Evolutionary conservation across 2,888 invertebrate genomes (phyloP).

Genomic region (Brenthis ino): DNA sequence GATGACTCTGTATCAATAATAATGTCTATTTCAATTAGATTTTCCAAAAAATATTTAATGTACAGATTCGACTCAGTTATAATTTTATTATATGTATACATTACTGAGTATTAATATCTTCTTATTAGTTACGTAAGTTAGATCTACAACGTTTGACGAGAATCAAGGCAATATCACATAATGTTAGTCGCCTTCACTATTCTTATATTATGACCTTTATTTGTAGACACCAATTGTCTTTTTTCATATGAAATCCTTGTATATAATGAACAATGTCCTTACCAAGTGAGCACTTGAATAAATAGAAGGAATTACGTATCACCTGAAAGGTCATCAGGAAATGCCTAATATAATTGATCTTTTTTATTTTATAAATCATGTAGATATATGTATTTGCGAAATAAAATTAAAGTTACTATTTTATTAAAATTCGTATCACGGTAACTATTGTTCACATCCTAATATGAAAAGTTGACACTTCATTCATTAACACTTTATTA

Average conservation of each 20-base stretch:
- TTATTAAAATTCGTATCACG: conserved; percentile 36
- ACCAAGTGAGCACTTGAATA: conserved; percentile 64
- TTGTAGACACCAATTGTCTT: conserved; percentile 67
- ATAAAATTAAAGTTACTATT: not conserved
- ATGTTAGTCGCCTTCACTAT: conserved; percentile 58
- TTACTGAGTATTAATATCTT: conserved; percentile 20
- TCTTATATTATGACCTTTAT: conserved; percentile 61
- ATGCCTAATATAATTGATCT: conserved; percentile 16
- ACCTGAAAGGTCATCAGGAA: conserved; percentile 39
- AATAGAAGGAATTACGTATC: conserved; percentile 45
- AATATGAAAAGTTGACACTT: conserved; percentile 36
- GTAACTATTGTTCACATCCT: conserved; percentile 33
- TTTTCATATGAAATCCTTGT: conserved; percentile 71
- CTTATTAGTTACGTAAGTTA: conserved; percentile 23
- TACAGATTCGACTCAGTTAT: too few species aligned
- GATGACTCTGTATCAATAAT: too few species aligned
- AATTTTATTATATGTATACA: too few species aligned
- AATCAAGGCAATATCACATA: conserved; percentile 64
- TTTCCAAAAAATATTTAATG: too few species aligned
- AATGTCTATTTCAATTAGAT: too few species aligned
- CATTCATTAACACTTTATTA: conserved; percentile 39
- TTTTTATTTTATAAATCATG: not conserved
- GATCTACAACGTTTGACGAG: conserved; percentile 48
- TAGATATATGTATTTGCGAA: not conserved
- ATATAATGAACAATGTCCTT: conserved; percentile 72